Conservation (phyloP, 2,797 vertebrate species). For the Emys orbicularis region DNA sequence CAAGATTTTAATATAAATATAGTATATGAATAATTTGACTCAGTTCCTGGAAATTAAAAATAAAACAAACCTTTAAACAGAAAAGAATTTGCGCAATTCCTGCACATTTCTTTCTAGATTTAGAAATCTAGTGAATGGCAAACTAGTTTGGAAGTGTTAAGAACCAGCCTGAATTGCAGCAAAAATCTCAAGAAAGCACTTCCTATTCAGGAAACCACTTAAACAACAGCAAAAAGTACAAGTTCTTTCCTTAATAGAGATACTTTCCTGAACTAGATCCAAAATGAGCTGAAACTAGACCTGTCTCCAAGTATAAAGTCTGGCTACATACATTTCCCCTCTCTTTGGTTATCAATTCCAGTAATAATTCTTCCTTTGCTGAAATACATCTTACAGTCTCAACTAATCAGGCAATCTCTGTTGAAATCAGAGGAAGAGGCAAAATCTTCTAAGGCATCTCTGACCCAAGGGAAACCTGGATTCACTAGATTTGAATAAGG, state of each 20-base stretch:
- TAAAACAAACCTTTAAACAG: fast-evolving
- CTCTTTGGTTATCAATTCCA: neutral
- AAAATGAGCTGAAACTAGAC: neutral
- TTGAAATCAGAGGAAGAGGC: neutral
- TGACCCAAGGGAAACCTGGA: neutral
- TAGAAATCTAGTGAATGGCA: neutral
- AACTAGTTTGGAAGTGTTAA: neutral
- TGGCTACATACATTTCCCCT: neutral
- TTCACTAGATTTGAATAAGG: neutral
- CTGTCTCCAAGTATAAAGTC: neutral
- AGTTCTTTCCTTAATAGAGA: fast-evolving
- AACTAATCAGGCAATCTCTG: neutral
- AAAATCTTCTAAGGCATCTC: neutral
- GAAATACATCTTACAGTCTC: neutral
- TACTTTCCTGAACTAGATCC: neutral
- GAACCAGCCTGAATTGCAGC: neutral
- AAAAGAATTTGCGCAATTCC: fast-evolving
- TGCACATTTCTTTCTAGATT: neutral
- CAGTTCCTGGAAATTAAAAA: neutral
- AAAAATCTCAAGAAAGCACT: neutral
- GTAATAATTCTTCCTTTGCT: neutral
- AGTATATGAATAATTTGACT: neutral
- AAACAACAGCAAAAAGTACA: neutral
- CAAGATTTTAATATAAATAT: neutral
- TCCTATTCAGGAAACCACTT: neutral